Percentiles rank a stretch among this genome's conserved stretches.
phyloP scores from a whole-genome alignment of 2,113 vertebrate species.

The Polypterus bichir region DNA sequence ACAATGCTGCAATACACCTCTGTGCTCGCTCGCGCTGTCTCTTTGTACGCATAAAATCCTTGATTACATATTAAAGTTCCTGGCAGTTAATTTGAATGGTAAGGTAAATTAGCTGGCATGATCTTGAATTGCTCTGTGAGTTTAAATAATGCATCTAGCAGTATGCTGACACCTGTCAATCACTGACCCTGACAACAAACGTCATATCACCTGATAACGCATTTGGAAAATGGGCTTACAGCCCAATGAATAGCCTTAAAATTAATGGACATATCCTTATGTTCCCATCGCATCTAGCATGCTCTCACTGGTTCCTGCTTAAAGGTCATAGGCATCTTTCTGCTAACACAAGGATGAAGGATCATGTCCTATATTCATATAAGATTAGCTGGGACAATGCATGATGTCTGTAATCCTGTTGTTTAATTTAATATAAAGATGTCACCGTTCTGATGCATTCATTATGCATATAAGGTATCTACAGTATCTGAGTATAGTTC shows the following conservation, averaged over 20 bases:
- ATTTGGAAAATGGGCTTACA: slow-evolving; percentile 56
- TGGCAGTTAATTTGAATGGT: slow-evolving; percentile 45
- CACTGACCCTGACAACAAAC: slow-evolving; percentile 51
- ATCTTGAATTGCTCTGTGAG: slow-evolving; percentile 34
- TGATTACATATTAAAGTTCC: slow-evolving; percentile 50
- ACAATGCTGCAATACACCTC: background rate
- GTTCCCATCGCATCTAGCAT: too few species aligned
- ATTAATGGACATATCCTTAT: background rate
- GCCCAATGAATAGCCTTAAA: slow-evolving; percentile 18
- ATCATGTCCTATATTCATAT: too few species aligned
- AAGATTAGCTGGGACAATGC: too few species aligned
- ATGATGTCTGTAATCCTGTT: too few species aligned
- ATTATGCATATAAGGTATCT: too few species aligned
- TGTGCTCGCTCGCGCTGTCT: background rate
- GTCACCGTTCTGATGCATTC: too few species aligned
- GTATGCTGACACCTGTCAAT: slow-evolving; percentile 48
- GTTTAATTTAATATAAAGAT: too few species aligned
- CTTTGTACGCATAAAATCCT: slow-evolving; percentile 26
- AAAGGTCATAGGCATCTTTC: too few species aligned
- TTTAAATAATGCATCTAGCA: slow-evolving; percentile 52
- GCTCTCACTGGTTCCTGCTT: too few species aligned
- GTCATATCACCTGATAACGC: slow-evolving; percentile 52
- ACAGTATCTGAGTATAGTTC: too few species aligned
- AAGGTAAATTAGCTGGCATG: slow-evolving; percentile 41
- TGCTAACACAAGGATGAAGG: too few species aligned